Evolutionary conservation across 2,888 invertebrate genomes (phyloP), one percentile per base, ranked within the genome.

Genomic region (Xylota sylvarum): DNA sequence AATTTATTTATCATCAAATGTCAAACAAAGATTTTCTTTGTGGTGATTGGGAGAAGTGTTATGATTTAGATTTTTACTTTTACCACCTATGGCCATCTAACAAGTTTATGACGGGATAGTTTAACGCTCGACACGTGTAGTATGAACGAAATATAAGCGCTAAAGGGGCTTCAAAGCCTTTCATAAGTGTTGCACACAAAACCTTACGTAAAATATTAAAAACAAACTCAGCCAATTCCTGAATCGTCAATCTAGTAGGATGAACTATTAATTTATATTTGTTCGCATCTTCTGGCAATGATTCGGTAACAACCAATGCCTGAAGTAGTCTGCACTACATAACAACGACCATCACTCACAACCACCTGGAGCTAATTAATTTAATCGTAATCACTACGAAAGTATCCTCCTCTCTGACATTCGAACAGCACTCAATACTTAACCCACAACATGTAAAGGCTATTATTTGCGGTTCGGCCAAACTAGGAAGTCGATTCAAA

Each of bases 401-500:
- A 4, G 23, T 30, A 10, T 43, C 40, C 40, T 40, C 30, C 9
- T 40, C 32, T 58, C 23, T 40, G 55, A 79, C 55, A 64, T 78
- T 62, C 19, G 55, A 27, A 35, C 9, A 32, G 1, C 32, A 12
- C 9, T 60, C 35, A 48, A 58, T 35, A 52, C 67, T 43, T 14
- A 37, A 46, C 62, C 37, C 62, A 9, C n/a, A 30, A 19, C 37
- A 43, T 46, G 48, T 23, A 62, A 60, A 62, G 23, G n/a, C 48
- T 52, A 37, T 72, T 55, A 77, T 60, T 65, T 60, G 37, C 14
- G 35, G n/a, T 56, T 30, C 55, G 35, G 43, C 73, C 40, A 40
- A 74, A 74, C 84, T 17, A 80, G 84, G 80, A 85, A 85, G 74
- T 70, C 35, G 73, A 69, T 35, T 50, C 32, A n/a, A 79, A n/a